phyloP scores from a whole-genome alignment of 2,797 vertebrate genomes.

The Cryptoblepharus egeriae region DNA sequence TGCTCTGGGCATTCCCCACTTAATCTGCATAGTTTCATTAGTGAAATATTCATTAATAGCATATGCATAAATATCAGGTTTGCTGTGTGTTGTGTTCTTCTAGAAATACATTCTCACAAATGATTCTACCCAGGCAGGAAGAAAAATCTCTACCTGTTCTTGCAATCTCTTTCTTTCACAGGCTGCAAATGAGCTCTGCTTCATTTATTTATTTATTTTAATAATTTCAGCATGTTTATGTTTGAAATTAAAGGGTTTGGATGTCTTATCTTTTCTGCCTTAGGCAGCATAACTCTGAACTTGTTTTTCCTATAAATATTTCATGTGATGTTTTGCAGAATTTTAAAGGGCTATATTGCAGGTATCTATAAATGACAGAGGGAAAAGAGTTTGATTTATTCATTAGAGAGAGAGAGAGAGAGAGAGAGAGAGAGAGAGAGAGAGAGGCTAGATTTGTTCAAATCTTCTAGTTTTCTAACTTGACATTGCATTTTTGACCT shows the following conservation, averaged over 20 bases:
- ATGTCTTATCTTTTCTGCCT: slow-evolving; percentile 62
- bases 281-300: slow-evolving; percentile 55
- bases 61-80: slow-evolving; percentile 48
- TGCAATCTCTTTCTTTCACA: slow-evolving; percentile 39
- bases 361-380: slow-evolving; percentile 61
- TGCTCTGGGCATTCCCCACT: slow-evolving; percentile 3
- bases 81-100: neutral
- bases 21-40: slow-evolving; percentile 39
- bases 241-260: slow-evolving; percentile 49
- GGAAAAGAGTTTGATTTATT: slow-evolving; percentile 51
- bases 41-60: slow-evolving; percentile 42
- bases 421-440: no score
- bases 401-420: slow-evolving; percentile 6
- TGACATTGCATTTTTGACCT: slow-evolving; percentile 47
- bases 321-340: slow-evolving; percentile 66
- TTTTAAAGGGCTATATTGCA: slow-evolving; percentile 62
- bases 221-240: slow-evolving; percentile 40
- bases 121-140: slow-evolving; percentile 12
- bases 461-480: slow-evolving; percentile 44
- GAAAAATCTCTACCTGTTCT: slow-evolving; percentile 32
- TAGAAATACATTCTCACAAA: slow-evolving; percentile 48
- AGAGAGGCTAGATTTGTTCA: slow-evolving; percentile 19
- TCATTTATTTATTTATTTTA: slow-evolving; percentile 30
- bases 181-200: neutral
- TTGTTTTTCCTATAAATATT: slow-evolving; percentile 69